Evolutionary conservation across 2,797 vertebrate species (phyloP), one percentile per base, ranked within the genome.

Genomic region (Cryptoblepharus egeriae): DNA sequence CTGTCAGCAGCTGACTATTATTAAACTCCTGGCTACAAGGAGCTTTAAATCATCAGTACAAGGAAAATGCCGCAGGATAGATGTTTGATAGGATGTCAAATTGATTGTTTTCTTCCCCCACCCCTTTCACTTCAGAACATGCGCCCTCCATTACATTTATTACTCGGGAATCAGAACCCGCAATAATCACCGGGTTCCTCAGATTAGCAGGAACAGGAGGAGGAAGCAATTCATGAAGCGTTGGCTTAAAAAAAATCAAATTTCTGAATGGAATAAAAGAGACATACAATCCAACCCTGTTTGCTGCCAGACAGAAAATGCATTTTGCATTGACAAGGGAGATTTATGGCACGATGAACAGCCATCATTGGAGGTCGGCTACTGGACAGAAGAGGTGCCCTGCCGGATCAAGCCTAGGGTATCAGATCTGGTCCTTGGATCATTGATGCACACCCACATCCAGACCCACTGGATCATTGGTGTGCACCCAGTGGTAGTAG

Each of bases 1-100:
- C 83, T 89, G 84, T 77, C 82, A 68, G 77, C 13, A 81, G 72
- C 78, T 75, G 87, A 71, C 87, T 87, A 69, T 89, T 88, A 84
- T 86, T 78, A 81, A 89, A 87, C 76, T 60, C 84, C 58, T 87
- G 73, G 87, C 84, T 86, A 76, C 0, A 0, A 68, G 84, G 85
- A 68, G 77, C 85, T 81, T 85, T 57, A 83, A 82, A 85, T 82
- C 86, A 89, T 79, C 79, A 74, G 79, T 37, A 83, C 61, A 76
- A 80, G n/a, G 26, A 73, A 49, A 5, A 82, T 61, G 70, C 82
- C 26, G 65, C 67, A 1, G 60, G 85, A 85, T 85, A 88, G 85
- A 78, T 10, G 69, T 69, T 26, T 58, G 61, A 67, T 65, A 60
- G 68, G 24, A 60, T 32, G 76, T 78, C n/a, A 13, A 12, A 64